phyloP scores from a whole-genome alignment of 92 coral and sea anemone genomes.

The Pocillopora meandrina region DNA sequence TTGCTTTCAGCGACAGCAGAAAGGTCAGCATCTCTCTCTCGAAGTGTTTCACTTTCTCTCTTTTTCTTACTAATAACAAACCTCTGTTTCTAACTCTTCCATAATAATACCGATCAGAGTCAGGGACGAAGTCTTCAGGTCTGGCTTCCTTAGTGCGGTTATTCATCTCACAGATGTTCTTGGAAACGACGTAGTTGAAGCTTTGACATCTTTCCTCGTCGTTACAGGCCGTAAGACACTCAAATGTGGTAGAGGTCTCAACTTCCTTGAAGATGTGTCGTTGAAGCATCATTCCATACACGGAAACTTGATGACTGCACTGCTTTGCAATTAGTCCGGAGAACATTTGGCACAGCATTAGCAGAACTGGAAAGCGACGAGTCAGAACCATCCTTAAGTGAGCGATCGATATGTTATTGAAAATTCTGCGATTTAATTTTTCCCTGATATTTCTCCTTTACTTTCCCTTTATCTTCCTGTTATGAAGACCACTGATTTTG shows the following conservation, averaged over 20 bases:
- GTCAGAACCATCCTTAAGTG: no score
- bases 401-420: no score
- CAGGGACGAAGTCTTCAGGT: not conserved
- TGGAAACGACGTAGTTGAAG: not conserved
- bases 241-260: not conserved
- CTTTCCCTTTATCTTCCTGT: no score
- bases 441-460: no score
- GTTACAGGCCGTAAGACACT: not conserved
- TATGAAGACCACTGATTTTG: no score
- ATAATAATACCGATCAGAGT: not conserved
- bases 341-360: not conserved
- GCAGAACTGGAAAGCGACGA: no score
- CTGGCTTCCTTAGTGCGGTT: not conserved
- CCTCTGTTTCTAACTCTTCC: not conserved
- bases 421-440: no score
- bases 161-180: not conserved
- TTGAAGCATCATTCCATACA: not conserved
- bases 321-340: not conserved
- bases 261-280: not conserved
- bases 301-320: not conserved
- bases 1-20: no score
- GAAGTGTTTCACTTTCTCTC: not conserved
- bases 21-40: not conserved
- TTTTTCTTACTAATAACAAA: not conserved
- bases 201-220: not conserved